Evolutionary conservation across 2,797 vertebrate species (phyloP).

Genomic region (Microctenopoma steveboyesi): DNA sequence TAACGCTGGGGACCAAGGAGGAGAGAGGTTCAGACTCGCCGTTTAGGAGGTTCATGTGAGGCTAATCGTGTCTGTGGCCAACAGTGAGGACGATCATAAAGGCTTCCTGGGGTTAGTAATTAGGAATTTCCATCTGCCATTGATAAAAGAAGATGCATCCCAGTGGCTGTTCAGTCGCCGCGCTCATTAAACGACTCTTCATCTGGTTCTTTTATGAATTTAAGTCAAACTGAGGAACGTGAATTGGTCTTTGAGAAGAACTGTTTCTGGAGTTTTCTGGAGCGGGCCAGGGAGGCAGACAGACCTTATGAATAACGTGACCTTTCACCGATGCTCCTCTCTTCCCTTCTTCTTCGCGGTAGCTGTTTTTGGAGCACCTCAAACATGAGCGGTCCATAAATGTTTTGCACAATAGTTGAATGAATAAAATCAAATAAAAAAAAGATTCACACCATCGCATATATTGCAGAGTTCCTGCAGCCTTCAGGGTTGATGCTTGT

Average conservation of each 20-base stretch:
- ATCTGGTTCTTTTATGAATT: conserved; percentile 14
- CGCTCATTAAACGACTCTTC: conserved; percentile 13
- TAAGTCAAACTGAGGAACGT: background rate
- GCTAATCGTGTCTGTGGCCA: conserved; percentile 64
- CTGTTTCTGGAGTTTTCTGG: too few relatives aligned
- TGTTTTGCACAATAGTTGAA: too few relatives aligned
- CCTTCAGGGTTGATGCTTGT: conserved; percentile 38
- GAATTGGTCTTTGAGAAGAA: background rate
- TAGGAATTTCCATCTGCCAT: conserved; percentile 59
- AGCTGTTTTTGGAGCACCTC: background rate
- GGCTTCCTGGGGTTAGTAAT: conserved; percentile 59
- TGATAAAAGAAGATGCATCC: conserved; percentile 42
- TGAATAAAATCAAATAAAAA: too few relatives aligned
- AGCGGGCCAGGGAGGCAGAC: background rate
- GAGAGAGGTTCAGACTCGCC: conserved; percentile 34
- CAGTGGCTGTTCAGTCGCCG: background rate
- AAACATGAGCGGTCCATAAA: too few relatives aligned
- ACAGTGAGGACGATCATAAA: conserved; percentile 32
- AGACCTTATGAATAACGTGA: conserved; percentile 22
- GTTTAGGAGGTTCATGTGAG: conserved; percentile 51
- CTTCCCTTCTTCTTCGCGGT: background rate
- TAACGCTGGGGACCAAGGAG: conserved; percentile 38
- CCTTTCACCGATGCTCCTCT: background rate
- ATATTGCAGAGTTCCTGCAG: conserved; percentile 1
- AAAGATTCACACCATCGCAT: background rate